Base-by-base conservation (phyloP, 2,113 vertebrate species). In the Empidonax alnorum region DNA sequence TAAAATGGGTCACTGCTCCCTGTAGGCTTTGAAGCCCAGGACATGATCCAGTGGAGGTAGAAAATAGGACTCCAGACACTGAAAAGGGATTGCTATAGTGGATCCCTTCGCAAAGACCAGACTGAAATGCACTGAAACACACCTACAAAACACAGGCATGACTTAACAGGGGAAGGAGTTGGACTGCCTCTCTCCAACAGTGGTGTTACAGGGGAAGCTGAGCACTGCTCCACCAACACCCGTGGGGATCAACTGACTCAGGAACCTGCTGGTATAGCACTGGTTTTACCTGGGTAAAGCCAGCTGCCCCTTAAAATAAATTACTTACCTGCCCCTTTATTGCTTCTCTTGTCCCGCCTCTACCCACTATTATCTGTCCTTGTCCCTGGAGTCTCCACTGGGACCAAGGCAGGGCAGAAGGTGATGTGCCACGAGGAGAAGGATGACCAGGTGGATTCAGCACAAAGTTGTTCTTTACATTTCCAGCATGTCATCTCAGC, bases 261-360 rank as follows among this genome's bases (percentile, higher is more conserved):
- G 24, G 42, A 37, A 46, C 42, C 67, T 80, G 62, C 53, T 53
- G 58, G 42, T 49, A 31, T 55, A 79, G 61, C 28, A 41, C 14
- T 73, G 49, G 12, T 63, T 87, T 93, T 73, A 42, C 7, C 44
- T 33, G 20, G 14, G 4, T 85, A 79, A 82, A 83, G 25, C 31
- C 52, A 85, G 13, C 20, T 71, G 20, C 25, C 3, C 28, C 28
- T 68, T 72, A 28, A 75, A 83, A 90, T 25, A 58, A 86, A 83
- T 25, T 0, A 66, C 18, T 61, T 37, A 7, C 37, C 19, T 62
- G 27, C 21, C 17, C 17, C 8, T 2, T 4, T 6, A 4, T 65
- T 69, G 33, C 37, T 69, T 12, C 10, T 71, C 56, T 82, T 71
- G 28, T 24, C 21, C 21, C 16, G 27, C 15, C 23, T 27, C 44